Base-by-base conservation (phyloP, 2,888 invertebrate genomes). In the Gasteruption jaculator region DNA sequence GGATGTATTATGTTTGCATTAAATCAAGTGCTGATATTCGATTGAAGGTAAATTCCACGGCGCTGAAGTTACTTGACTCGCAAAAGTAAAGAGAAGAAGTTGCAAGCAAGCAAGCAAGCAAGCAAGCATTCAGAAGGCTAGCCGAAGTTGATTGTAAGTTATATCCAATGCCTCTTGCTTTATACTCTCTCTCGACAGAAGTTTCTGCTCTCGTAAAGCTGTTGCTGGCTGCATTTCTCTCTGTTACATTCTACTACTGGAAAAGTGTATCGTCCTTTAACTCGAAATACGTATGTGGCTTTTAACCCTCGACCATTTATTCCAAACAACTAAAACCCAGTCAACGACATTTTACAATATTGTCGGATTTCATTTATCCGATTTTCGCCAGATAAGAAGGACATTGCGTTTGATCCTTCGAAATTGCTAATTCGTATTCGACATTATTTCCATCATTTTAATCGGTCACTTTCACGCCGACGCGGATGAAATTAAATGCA, bases 191-290 rank as follows among this genome's bases (percentile, higher is more conserved):
- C 61, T n/a, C 61, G 54, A 61, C 60, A 63, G 63, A 64, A 67
- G 63, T 66, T 68, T 70, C 61, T 58, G 64, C 61, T 67, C 68
- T 69, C 70, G 68, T 70, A 70, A 69, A 70, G 65, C 63, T 61
- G 54, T 57, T 51, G 41, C 47, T 41, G 39, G 43, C 41, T 14
- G 22, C 36, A n/a, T 37, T 16, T 32, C 30, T 39, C 22, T 42
- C 26, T 47, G 40, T 52, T 51, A 50, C 52, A 43, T 49, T 48
- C 50, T 33, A 31, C 47, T 43, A 48, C 46, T 53, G 52, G 48
- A 45, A 57, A 56, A 58, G 48, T 50, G 52, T 50, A 52, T 54
- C 59, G 50, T 48, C 52, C 53, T 49, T 57, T 53, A 50, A 53
- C 50, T 53, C 45, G 51, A 48, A 52, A 51, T 50, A 49, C 52